phyloP scores from a whole-genome alignment of 2,797 vertebrate species.

The Brachyalestes nurse region DNA sequence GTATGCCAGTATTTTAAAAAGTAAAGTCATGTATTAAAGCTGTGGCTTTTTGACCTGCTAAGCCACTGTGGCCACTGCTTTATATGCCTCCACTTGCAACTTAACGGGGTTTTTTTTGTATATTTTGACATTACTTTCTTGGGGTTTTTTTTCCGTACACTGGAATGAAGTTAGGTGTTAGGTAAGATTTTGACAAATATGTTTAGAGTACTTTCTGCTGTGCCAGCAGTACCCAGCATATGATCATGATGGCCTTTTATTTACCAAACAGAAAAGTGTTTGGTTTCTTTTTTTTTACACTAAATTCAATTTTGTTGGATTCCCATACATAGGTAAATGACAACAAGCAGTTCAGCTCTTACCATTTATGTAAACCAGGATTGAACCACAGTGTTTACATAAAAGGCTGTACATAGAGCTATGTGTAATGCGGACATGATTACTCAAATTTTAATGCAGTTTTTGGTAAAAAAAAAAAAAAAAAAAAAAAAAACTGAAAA shows the following conservation, averaged over 20 bases:
- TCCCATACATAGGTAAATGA: not conserved
- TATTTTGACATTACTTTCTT: not conserved
- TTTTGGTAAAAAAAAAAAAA: not conserved
- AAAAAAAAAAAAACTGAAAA: no score
- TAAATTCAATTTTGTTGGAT: not conserved
- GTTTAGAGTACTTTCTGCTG: not conserved
- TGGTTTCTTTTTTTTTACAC: not conserved
- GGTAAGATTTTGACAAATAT: not conserved
- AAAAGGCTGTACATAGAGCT: not conserved
- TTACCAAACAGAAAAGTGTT: not conserved
- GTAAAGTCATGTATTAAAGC: constrained; percentile 56
- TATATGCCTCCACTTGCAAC: not conserved
- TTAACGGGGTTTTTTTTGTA: not conserved
- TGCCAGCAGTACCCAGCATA: not conserved
- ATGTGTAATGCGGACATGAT: not conserved
- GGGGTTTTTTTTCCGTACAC: not conserved
- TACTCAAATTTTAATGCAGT: not conserved
- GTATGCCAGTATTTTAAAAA: constrained; percentile 60
- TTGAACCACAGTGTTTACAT: not conserved
- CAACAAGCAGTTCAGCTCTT: not conserved
- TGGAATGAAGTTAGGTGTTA: not conserved
- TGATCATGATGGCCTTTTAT: not conserved
- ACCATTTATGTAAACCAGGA: not conserved
- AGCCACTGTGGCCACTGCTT: not conserved
- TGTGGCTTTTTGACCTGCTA: not conserved